Evolutionary conservation across 2,888 invertebrate species (phyloP).

Genomic region (Tipula confusa): DNA sequence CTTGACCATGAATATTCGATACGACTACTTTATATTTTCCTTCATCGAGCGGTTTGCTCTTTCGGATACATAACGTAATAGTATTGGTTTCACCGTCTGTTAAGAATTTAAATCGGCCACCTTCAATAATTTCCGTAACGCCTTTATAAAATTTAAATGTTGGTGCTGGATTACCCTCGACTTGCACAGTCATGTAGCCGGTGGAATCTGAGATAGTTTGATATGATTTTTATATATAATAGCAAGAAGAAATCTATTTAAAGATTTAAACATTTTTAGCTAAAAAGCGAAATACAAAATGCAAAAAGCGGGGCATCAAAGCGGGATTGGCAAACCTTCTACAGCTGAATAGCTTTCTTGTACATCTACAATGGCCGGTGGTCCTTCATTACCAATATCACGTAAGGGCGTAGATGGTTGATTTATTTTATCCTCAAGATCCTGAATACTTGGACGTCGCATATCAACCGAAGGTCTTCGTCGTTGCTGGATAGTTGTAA

Average conservation of each 20-base stretch:
- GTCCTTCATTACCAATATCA: slow-evolving; percentile 73
- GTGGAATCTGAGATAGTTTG: slow-evolving; percentile 67
- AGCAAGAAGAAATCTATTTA: too few species aligned
- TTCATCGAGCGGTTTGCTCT: slow-evolving; percentile 95
- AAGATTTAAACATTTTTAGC: not conserved
- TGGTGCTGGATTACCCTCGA: slow-evolving; percentile 92
- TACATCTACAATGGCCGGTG: slow-evolving; percentile 86
- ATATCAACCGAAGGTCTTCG: slow-evolving; percentile 88
- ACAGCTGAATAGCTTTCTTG: slow-evolving; percentile 94
- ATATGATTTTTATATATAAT: not conserved
- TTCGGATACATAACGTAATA: slow-evolving; percentile 90
- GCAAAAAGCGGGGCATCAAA: not conserved
- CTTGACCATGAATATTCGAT: slow-evolving; percentile 91
- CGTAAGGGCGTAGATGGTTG: slow-evolving; percentile 86
- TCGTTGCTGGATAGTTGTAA: slow-evolving; percentile 52
- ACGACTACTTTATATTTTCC: slow-evolving; percentile 91
- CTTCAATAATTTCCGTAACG: slow-evolving; percentile 87
- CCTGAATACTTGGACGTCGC: slow-evolving; percentile 83
- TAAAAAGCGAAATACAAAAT: not conserved
- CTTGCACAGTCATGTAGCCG: slow-evolving; percentile 86
- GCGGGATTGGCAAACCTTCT: slow-evolving; percentile 66
- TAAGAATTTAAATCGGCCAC: slow-evolving; percentile 90
- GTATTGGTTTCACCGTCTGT: slow-evolving; percentile 92
- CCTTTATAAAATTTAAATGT: slow-evolving; percentile 95
- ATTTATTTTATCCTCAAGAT: slow-evolving; percentile 85